Evolutionary conservation across 2,113 vertebrate species (phyloP), one percentile per base, ranked within the genome.

Genomic region (Nematolebias whitei): DNA sequence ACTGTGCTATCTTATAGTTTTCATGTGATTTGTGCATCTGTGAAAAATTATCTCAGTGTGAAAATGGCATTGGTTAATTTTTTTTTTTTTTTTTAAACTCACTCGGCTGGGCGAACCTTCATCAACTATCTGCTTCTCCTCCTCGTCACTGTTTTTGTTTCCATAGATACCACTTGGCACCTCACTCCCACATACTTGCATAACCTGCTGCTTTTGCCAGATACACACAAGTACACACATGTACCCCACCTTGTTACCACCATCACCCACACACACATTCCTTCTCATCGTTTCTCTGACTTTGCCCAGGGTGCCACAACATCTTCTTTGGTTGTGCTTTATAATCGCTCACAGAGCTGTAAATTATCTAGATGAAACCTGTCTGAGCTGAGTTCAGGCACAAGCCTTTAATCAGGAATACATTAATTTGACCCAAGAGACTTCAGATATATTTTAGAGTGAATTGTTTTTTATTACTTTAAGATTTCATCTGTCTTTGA

Each of bases 131-230:
- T 20, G 15, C 76, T 80, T 74, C 74, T 66, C 60, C 29, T 66
- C 5, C 74, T 66, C 60, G 24, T 66, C 5, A 5, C 74, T 79
- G 51, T 68, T 47, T 56, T 68, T 3, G 71, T 88, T 84, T 69
- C 85, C 81, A 83, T 82, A 71, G 86, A 83, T 78, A 87, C 84
- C 61, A 43, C 29, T 47, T 19, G 2, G 85, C 72, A 76, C 71
- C 77, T 79, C 77, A 72, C 77, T 74, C 74, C 76, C 71, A 82
- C 71, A 61, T n/a, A 58, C 52, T 90, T 87, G 74, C 68, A 76
- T 83, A 88, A 84, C 26, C 29, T 4, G 13, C 18, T 68, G 67
- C 51, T 75, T 35, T 63, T 72, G 60, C 49, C 61, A 71, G 56
- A 47, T 61, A 61, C 47, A 40, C 68, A 51, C 68, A 71, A 59